A percentile compares a stretch with the other conserved stretches of the same genome.
Conservation (phyloP, 2,888 invertebrate genomes). For the Polyploca ridens region DNA sequence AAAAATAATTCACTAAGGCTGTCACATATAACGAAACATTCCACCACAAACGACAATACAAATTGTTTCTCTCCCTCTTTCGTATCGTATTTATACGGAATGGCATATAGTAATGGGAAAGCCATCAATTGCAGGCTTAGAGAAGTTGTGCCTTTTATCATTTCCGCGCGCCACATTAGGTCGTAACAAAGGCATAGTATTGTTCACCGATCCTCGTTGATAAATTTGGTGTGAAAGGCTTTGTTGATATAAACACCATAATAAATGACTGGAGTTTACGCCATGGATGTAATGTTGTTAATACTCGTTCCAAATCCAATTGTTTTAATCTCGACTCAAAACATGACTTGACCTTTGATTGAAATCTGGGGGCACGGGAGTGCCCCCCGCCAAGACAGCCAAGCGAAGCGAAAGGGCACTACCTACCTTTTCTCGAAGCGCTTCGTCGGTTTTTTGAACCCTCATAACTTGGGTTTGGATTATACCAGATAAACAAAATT, state of each 20-base stretch:
- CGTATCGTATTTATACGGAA: background rate
- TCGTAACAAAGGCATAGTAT: background rate
- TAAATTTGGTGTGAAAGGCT: background rate
- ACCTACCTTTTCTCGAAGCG: too few relatives aligned
- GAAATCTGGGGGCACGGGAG: too few relatives aligned
- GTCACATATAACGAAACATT: background rate
- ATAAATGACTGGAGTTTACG: background rate
- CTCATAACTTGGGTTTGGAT: too few relatives aligned
- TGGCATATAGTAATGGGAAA: background rate
- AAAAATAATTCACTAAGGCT: background rate
- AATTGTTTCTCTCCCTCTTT: background rate
- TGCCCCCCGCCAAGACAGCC: too few relatives aligned
- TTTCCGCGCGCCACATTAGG: background rate
- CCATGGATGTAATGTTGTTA: too few relatives aligned
- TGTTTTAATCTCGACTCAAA: too few relatives aligned
- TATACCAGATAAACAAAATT: too few relatives aligned
- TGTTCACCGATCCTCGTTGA: background rate
- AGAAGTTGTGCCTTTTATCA: background rate
- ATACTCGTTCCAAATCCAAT: too few relatives aligned
- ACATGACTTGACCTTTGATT: too few relatives aligned
- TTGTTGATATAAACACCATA: background rate
- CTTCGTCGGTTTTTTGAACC: too few relatives aligned
- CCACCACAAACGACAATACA: background rate
- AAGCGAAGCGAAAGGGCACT: too few relatives aligned
- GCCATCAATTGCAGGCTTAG: conserved; percentile 4